phyloP scores from a whole-genome alignment of 2,888 invertebrate species.

The Hanleya hanleyi region DNA sequence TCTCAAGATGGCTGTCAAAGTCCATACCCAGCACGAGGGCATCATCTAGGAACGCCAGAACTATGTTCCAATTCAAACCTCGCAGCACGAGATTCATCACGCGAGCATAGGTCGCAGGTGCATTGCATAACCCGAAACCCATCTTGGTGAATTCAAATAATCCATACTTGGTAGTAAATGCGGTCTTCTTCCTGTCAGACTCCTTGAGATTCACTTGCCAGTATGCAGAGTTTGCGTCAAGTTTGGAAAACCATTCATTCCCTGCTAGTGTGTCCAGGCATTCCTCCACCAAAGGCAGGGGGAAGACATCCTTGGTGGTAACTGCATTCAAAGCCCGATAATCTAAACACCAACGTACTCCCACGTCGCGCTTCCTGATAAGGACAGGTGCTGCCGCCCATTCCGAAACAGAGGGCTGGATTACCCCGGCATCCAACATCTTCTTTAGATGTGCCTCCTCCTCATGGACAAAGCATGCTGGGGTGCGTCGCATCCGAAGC shows the following conservation, averaged over 20 bases:
- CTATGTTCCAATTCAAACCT: slow-evolving; percentile 25
- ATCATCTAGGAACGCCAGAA: slow-evolving; percentile 27
- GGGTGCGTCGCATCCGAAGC: too few relatives aligned
- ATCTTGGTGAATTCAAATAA: slow-evolving; percentile 9
- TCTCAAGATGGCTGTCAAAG: neutral
- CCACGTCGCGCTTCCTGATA: slow-evolving; percentile 27
- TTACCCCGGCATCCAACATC: slow-evolving; percentile 24
- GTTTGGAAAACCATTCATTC: slow-evolving; percentile 23
- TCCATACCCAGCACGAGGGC: slow-evolving; percentile 12
- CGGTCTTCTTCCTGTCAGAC: slow-evolving; percentile 15
- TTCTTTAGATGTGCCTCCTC: slow-evolving; percentile 31
- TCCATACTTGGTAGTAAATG: slow-evolving; percentile 11
- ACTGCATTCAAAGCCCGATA: slow-evolving; percentile 28
- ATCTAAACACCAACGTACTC: slow-evolving; percentile 34
- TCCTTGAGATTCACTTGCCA: slow-evolving; percentile 30
- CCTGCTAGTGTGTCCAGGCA: slow-evolving; percentile 25
- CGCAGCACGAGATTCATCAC: slow-evolving; percentile 16
- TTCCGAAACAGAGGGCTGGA: slow-evolving; percentile 26
- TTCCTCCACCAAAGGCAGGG: slow-evolving; percentile 28
- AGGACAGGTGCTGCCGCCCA: slow-evolving; percentile 31
- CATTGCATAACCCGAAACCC: slow-evolving; percentile 15
- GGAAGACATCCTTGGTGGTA: slow-evolving; percentile 28
- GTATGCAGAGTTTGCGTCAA: slow-evolving; percentile 35
- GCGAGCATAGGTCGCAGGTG: slow-evolving; percentile 15
- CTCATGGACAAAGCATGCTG: slow-evolving; percentile 9